Evolutionary conservation across 2,797 vertebrate genomes (phyloP).

Genomic region (Tolypeutes matacus): DNA sequence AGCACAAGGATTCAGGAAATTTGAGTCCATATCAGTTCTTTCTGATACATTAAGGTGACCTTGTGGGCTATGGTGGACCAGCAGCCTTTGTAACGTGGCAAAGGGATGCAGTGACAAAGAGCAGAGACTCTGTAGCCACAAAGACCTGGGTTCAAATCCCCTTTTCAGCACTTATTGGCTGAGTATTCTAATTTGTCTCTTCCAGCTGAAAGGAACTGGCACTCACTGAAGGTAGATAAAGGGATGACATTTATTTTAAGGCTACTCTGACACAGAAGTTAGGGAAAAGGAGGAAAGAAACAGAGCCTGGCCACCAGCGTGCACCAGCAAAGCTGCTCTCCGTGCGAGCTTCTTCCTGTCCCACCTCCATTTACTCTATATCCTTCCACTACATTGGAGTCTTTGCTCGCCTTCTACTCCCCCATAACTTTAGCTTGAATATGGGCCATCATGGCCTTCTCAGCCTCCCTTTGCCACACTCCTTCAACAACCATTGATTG

Average conservation of each 20-base stretch:
- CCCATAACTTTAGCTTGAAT: neutral
- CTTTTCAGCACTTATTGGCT: neutral
- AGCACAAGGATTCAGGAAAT: neutral
- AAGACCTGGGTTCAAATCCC: constrained; percentile 13
- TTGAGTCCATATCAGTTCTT: constrained; percentile 17
- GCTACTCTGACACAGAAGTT: neutral
- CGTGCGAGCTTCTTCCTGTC: neutral
- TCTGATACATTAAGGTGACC: constrained; percentile 14
- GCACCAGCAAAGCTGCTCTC: neutral
- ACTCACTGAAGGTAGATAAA: constrained; percentile 39
- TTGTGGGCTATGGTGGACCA: neutral
- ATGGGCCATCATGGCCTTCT: neutral
- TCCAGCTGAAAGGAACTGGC: neutral
- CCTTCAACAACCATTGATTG: neutral
- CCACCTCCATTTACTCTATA: neutral
- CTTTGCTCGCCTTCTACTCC: neutral
- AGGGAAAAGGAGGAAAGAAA: neutral
- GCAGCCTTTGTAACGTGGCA: neutral
- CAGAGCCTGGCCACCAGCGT: neutral
- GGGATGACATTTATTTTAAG: constrained; percentile 32
- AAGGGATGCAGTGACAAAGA: neutral
- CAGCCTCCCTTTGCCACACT: neutral
- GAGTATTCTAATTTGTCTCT: constrained; percentile 31
- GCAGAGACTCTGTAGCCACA: neutral
- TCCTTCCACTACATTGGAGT: neutral